Conservation (phyloP, 2,797 vertebrate genomes). For the Xiphorhynchus erythropygius region DNA sequence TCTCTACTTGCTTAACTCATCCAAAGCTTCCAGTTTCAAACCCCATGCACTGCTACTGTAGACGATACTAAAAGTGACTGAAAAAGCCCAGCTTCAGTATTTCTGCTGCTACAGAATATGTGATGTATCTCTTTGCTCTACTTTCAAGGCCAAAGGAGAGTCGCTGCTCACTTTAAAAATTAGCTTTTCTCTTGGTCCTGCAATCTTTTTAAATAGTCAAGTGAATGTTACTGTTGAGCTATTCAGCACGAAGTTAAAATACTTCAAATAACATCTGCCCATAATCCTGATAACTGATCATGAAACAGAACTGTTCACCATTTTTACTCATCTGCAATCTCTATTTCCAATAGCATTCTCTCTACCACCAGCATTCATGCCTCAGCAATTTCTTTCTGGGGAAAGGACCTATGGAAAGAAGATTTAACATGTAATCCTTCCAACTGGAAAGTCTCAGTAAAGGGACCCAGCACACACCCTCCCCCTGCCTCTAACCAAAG, state of each 20-base stretch:
- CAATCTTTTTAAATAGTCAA: not conserved
- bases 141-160: not conserved
- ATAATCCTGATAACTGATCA: not conserved
- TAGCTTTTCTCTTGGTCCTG: not conserved
- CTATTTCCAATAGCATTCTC: not conserved
- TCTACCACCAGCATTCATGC: not conserved
- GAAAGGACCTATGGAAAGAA: not conserved
- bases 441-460: not conserved
- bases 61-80: not conserved
- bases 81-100: not conserved
- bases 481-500: not conserved
- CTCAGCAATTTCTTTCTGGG: not conserved
- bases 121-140: not conserved
- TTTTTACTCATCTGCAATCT: not conserved
- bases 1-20: not conserved
- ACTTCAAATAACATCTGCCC: not conserved
- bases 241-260: not conserved
- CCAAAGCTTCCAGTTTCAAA: not conserved
- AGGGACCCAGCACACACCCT: fast-evolving
- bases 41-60: not conserved
- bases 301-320: not conserved
- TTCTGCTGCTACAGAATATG: not conserved
- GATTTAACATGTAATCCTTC: not conserved
- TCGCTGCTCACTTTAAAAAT: not conserved
- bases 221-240: not conserved